phyloP scores from a whole-genome alignment of 2,113 vertebrate genomes.

The Myanophis thanlyinensis region DNA sequence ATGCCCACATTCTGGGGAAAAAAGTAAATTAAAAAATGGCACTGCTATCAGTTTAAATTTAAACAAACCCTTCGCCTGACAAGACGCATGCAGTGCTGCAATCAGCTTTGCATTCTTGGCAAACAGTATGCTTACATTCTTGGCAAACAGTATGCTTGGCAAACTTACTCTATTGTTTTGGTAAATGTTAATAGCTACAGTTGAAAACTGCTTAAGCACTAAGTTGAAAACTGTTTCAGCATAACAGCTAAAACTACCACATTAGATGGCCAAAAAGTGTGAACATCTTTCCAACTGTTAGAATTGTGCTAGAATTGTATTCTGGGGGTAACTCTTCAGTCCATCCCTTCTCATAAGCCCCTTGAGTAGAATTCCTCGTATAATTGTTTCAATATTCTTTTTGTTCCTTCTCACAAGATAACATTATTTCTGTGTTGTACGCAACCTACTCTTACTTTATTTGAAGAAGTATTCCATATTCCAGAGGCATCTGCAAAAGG shows the following conservation, averaged over 20 bases:
- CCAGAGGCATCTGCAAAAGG: background rate
- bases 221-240: background rate
- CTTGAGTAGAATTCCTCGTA: background rate
- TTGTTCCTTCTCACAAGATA: background rate
- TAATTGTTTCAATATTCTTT: background rate
- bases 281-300: background rate
- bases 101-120: background rate
- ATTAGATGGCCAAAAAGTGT: background rate
- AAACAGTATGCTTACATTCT: background rate
- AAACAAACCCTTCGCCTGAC: background rate
- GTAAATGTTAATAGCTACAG: background rate
- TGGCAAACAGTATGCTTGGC: background rate
- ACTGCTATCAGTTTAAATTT: background rate
- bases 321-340: background rate
- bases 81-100: background rate
- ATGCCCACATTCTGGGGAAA: background rate
- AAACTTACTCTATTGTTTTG: background rate
- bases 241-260: fast-evolving
- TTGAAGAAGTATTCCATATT: background rate
- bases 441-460: background rate
- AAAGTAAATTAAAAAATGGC: background rate
- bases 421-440: background rate
- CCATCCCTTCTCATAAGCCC: background rate
- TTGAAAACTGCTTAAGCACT: background rate
- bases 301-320: background rate